These are phyloP conservation scores for Yoshiicerus persimilis DNA, from an alignment of 1,140 invertebrate genomes.

Conservation along the genomic window DNA sequence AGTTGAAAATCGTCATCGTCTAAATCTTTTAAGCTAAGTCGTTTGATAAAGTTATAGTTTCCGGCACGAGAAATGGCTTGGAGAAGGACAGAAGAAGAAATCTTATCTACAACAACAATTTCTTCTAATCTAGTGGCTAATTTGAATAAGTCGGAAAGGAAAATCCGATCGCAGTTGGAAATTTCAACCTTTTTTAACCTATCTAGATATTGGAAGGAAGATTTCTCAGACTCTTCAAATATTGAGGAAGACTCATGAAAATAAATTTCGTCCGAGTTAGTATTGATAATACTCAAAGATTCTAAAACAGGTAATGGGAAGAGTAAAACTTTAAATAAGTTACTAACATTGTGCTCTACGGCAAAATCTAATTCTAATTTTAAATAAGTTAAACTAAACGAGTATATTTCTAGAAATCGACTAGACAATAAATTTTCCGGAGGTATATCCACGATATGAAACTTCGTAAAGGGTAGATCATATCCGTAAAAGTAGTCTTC, in stretches of 20 bases:
- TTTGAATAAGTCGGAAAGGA: not conserved
- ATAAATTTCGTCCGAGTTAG: not conserved
- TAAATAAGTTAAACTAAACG: not conserved
- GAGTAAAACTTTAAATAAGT: not conserved
- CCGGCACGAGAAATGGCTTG: not conserved
- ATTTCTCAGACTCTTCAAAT: not conserved
- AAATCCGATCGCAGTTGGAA: not conserved
- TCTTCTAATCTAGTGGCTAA: not conserved
- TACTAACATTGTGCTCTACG: not conserved
- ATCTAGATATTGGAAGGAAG: not conserved
- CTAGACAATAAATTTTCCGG: not conserved
- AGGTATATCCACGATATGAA: not conserved
- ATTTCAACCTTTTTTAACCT: not conserved
- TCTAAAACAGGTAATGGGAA: not conserved
- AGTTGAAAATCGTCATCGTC: not conserved
- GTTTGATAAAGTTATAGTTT: not conserved
- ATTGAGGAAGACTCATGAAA: not conserved
- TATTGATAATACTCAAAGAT: not conserved
- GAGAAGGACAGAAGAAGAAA: not conserved
- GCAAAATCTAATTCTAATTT: not conserved
- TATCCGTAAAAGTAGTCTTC: not conserved
- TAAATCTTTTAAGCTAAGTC: not conserved
- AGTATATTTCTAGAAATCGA: not conserved
- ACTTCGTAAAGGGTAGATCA: not conserved
- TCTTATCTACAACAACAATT: not conserved